A percentile compares a stretch with the other conserved stretches of the same genome.
Evolutionary conservation across 2,888 invertebrate genomes (phyloP).

Genomic region (Hirtodrosophila confusa): DNA sequence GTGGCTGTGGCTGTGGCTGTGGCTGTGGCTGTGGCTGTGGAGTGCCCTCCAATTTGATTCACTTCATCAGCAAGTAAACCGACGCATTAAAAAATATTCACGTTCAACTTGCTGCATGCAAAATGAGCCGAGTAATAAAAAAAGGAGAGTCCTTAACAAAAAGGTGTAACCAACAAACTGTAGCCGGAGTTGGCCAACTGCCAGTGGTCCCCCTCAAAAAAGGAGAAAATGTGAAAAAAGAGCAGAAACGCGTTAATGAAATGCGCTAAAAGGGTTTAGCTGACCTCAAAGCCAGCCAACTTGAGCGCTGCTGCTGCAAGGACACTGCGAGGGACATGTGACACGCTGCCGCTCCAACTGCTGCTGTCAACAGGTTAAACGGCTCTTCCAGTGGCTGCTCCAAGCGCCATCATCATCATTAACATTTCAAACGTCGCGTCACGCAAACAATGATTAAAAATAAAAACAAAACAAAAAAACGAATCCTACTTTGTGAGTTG

Average conservation of each 20-base stretch:
- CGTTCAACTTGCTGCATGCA: conserved; percentile 67
- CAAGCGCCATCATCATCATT: conserved; percentile 25
- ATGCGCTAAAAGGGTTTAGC: conserved; percentile 74
- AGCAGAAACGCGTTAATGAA: conserved; percentile 58
- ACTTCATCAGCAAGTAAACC: conserved; percentile 80
- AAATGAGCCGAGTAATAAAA: conserved; percentile 68
- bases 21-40: conserved; percentile 10
- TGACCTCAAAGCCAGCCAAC: conserved; percentile 56
- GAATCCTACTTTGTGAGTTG: conserved; percentile 60
- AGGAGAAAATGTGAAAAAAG: conserved; percentile 2
- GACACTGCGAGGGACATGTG: conserved; percentile 13
- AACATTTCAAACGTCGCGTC: conserved; percentile 51
- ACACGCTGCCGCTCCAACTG: conserved; percentile 11
- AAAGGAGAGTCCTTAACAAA: conserved; percentile 38
- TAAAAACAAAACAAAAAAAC: conserved; percentile 19
- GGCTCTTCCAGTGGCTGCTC: conserved; percentile 2
- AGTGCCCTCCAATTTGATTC: conserved; percentile 71
- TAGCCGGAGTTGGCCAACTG: conserved; percentile 5
- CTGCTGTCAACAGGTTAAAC: conserved; percentile 56
- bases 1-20: conserved; percentile 9
- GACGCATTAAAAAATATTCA: conserved; percentile 72
- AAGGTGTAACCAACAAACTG: conserved; percentile 34
- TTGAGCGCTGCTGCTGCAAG: conserved; percentile 3
- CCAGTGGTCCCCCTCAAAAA: conserved; percentile 5
- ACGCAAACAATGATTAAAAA: conserved; percentile 38